These are phyloP conservation scores for Pharmacophagus antenor DNA, from an alignment of 2,888 invertebrate genomes.

Conservation along the genomic window DNA sequence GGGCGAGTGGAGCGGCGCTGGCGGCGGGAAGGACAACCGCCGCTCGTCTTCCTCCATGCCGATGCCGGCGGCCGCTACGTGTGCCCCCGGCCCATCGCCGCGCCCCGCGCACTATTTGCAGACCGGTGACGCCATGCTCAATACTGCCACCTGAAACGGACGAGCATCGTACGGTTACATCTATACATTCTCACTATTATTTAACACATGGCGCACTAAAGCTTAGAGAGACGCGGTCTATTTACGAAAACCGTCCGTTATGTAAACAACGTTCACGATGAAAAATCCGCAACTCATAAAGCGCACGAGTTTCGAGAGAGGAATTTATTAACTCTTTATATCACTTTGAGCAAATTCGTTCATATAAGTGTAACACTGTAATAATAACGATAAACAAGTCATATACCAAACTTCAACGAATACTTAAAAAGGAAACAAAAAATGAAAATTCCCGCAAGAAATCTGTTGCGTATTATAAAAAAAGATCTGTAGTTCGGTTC, in stretches of 20 bases:
- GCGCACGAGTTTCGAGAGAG: slow-evolving; percentile 2
- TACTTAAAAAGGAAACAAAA: background rate
- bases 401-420: background rate
- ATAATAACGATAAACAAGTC: background rate
- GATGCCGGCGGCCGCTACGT: slow-evolving; percentile 51
- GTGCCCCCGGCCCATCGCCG: slow-evolving; percentile 63
- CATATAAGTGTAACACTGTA: background rate
- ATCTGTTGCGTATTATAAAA: no score
- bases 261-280: slow-evolving; percentile 8
- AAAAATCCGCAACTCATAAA: slow-evolving; percentile 21
- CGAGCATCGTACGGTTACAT: slow-evolving; percentile 20
- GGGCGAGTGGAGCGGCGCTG: slow-evolving; percentile 77
- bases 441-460: no score
- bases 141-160: slow-evolving; percentile 67
- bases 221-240: slow-evolving; percentile 24
- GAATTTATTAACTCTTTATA: slow-evolving; percentile 14
- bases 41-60: slow-evolving; percentile 78
- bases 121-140: slow-evolving; percentile 62
- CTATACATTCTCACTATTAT: slow-evolving; percentile 26
- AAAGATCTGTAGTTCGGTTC: no score
- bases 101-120: slow-evolving; percentile 57
- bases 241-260: slow-evolving; percentile 31
- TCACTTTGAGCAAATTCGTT: background rate
- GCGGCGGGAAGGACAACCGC: slow-evolving; percentile 78
- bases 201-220: slow-evolving; percentile 28